phyloP scores from a whole-genome alignment of 1,140 invertebrate species.

The Ips nitidus region DNA sequence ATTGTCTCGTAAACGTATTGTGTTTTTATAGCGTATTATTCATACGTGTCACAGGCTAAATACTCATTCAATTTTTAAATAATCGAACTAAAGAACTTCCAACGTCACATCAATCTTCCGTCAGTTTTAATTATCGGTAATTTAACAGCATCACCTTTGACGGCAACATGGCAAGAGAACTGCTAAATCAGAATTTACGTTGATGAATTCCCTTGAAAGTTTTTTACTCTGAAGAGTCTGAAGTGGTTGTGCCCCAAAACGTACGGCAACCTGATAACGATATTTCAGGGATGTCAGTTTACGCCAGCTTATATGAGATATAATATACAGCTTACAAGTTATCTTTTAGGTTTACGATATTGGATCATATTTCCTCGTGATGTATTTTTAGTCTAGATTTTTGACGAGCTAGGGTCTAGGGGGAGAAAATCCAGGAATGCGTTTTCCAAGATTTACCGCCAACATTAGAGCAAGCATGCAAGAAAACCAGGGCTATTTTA shows the following conservation, averaged over 20 bases:
- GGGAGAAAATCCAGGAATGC: not conserved
- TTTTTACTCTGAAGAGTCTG: slow-evolving; percentile 8
- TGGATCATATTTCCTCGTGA: slow-evolving; percentile 26
- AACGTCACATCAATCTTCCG: too few species aligned
- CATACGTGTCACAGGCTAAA: too few species aligned
- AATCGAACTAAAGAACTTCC: too few species aligned
- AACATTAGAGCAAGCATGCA: too few species aligned
- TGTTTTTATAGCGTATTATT: too few species aligned
- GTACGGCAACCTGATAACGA: slow-evolving; percentile 26
- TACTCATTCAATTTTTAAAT: too few species aligned
- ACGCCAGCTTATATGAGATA: slow-evolving; percentile 21
- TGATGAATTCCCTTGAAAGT: slow-evolving; percentile 20
- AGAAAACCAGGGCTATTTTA: too few species aligned
- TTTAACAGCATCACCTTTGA: too few species aligned
- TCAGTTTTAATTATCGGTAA: too few species aligned
- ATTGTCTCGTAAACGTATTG: too few species aligned
- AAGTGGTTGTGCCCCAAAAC: not conserved
- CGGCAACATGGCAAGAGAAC: too few species aligned
- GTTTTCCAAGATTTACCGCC: too few species aligned
- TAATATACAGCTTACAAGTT: slow-evolving; percentile 26
- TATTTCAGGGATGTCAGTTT: slow-evolving; percentile 32
- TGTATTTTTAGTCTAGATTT: slow-evolving; percentile 19
- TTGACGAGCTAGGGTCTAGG: slow-evolving; percentile 16
- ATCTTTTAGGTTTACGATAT: slow-evolving; percentile 33
- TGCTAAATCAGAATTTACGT: not conserved